A percentile compares a stretch with the other conserved stretches of the same genome.
These are phyloP conservation scores for Crotalus helleri DNA, from an alignment of 2,113 vertebrate genomes.

Conservation along the genomic window DNA sequence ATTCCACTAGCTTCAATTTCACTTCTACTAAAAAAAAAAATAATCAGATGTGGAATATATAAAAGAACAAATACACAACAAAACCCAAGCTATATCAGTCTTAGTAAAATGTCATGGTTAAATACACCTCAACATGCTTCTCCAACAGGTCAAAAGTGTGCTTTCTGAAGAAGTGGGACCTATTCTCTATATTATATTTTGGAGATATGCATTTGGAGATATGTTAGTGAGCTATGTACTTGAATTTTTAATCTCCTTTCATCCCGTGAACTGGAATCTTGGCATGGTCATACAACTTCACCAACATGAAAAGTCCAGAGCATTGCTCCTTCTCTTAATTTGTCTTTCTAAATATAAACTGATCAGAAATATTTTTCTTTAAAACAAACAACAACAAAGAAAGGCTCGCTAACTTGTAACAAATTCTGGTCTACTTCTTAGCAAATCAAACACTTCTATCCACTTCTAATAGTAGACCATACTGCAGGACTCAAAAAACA, in stretches of 20 bases:
- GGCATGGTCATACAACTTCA: neutral
- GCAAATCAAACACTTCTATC: neutral
- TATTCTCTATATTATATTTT: neutral
- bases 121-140: neutral
- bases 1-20: neutral
- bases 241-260: too few species aligned
- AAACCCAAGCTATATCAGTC: neutral
- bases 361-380: neutral
- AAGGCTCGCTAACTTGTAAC: neutral
- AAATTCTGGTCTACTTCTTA: neutral
- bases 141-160: neutral
- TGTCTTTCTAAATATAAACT: neutral
- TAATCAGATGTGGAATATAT: neutral
- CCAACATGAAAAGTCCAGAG: neutral
- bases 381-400: neutral
- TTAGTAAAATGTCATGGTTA: neutral
- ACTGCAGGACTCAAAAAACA: neutral
- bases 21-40: neutral
- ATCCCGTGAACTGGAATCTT: neutral
- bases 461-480: neutral
- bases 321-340: neutral
- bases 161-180: neutral
- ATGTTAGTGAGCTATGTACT: neutral
- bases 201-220: neutral
- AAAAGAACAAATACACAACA: neutral